Evolutionary conservation across 2,113 vertebrate genomes (phyloP), one percentile per base, ranked within the genome.

Genomic region (Felis chaus): DNA sequence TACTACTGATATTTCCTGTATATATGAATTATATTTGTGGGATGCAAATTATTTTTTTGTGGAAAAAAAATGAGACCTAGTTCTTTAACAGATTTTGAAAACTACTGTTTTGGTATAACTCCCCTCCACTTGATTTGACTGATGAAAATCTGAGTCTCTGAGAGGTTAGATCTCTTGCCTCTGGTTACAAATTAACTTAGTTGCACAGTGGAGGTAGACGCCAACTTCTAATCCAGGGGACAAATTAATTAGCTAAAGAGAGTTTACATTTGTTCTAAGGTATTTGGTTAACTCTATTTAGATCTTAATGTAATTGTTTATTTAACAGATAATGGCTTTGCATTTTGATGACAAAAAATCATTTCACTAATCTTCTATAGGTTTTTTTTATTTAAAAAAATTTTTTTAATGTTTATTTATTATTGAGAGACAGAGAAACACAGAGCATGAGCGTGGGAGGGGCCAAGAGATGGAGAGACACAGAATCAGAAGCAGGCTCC

Each of bases 321-420:
- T 76, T 61, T 53, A 76, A 36, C 57, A 31, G 48, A 86, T 27
- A 5, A 57, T 57, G 7, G 61, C 18, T 89, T 95, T 73, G 39
- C 5, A 68, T 86, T 92, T 94, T 78, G 45, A 83, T 80, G 92
- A 87, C 5, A 81, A 81, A 93, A 89, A 92, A 23, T 91, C 7
- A 90, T 79, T 86, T 61, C 57, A 66, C 8, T 86, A n/a, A 65
- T 84, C 2, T 41, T 82, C 76, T 36, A n/a, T 65, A 81, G 36
- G 45, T 45, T 45, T 45, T 45, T 45, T 45, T 45, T 45, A 45
- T 45, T 45, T 45, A 45, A 45, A 45, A 45, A 45, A 45, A 1
- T 0, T 45, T 45, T 45, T 45, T 45, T 45, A 45, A 45, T 9
- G 8, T 45, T 45, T 45, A 45, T 45, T 45, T 45, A 45, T 45